Evolutionary conservation across 1,140 invertebrate genomes (phyloP).

Genomic region (Scylla paramamosain): DNA sequence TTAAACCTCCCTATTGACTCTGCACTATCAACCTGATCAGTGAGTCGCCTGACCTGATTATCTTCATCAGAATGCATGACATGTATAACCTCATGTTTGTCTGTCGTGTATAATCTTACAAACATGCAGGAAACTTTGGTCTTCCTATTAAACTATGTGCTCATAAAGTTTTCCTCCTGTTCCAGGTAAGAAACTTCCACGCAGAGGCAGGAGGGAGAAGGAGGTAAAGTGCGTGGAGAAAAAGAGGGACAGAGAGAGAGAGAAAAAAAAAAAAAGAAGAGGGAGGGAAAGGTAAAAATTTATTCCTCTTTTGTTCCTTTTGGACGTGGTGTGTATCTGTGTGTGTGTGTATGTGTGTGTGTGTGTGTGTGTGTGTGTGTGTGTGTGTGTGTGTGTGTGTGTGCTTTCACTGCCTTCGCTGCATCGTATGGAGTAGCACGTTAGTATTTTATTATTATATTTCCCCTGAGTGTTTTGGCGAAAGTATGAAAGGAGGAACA

Average conservation of each 20-base stretch:
- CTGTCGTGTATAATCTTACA: not conserved
- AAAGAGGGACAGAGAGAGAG: not conserved
- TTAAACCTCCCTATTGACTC: too few relatives aligned
- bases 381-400: constrained; percentile 36
- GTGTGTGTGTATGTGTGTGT: constrained; percentile 28
- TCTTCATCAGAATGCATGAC: too few relatives aligned
- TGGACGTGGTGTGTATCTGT: not conserved
- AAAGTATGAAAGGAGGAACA: not conserved
- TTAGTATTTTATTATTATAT: not conserved
- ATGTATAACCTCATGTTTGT: too few relatives aligned
- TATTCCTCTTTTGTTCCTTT: not conserved
- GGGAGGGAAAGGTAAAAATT: not conserved
- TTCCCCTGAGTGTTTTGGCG: not conserved
- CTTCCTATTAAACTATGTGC: not conserved
- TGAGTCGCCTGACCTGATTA: too few relatives aligned
- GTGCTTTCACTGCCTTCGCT: not conserved
- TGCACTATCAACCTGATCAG: too few relatives aligned
- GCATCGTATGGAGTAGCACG: not conserved
- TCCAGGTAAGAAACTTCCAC: constrained; percentile 13
- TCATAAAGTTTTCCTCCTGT: not conserved
- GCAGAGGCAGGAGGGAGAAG: not conserved
- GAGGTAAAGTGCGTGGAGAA: not conserved
- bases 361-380: not conserved
- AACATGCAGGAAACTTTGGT: not conserved
- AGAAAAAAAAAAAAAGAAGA: not conserved